Evolutionary conservation across 2,888 invertebrate genomes (phyloP), one percentile per base, ranked within the genome.

Genomic region (Drosophila macrospina): DNA sequence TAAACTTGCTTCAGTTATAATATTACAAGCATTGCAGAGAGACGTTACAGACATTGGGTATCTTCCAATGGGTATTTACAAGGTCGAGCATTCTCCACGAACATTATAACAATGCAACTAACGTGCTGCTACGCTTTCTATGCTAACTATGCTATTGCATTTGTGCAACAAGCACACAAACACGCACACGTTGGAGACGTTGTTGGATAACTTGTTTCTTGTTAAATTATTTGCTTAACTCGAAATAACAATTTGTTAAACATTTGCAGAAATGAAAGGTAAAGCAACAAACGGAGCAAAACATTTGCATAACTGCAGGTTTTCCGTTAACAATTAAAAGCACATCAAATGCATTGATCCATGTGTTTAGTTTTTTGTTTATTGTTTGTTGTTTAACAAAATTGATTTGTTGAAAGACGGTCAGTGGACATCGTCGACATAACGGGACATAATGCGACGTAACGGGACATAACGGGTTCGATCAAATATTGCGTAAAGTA

Each of bases 281-380:
- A 55, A 54, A 63, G 26, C 45, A 50, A 52, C 44, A 74, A 63
- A 57, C 52, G 63, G 57, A 56, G 51, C 56, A 67, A 80, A 26
- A 13, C 63, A 84, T 85, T 84, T 80, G 71, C 85, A 80, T 85
- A 85, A 82, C 80, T 62, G 47, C 78, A 56, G 52, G 16, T 42
- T 75, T 80, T 80, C 85, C 80, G 80, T 81, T 80, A 85, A 80
- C 78, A 85, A 80, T 80, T 80, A 80, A 85, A 81, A 72, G 61
- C 66, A 63, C 61, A 71, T 57, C 55, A 76, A 74, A 61, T 66
- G 52, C 32, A 66, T 56, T 60, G 45, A 39, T 44, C 50, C 57
- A 48, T 28, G 26, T 26, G 28, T 28, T 62, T 20, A 1, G 20
- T 20, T 20, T 20, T 20, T 20, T 1, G 20, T 20, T 20, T 20